Evolutionary conservation across 35 echinoderm and acorn worm genomes (phyloP), one percentile per base, ranked within the genome.

Genomic region (Apostichopus parvimensis): DNA sequence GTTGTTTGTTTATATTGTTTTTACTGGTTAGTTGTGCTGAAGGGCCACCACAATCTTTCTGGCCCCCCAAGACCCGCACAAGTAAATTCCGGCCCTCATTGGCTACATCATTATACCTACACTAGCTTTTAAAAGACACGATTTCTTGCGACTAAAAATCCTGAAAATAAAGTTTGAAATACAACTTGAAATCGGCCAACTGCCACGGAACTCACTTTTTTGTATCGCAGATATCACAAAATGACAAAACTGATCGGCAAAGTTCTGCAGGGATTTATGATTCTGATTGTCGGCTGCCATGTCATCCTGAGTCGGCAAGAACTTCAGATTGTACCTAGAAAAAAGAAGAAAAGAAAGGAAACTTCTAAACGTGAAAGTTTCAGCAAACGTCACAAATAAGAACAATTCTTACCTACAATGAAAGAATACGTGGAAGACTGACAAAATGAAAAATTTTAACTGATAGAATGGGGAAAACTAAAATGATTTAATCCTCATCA

Each of bases 221-320:
- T 93, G 78, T 71, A 97, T 93, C 22, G 95, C 94, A 70, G 94
- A 78, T n/a, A 97, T 88, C 91, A 97, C 92, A 61, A 92, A 97
- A 9, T 80, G 15, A 57, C 95, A 97, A 89, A 97, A 97, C 79
- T 91, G 86, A 53, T 97, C 95, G 15, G 78, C 57, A 59, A 97
- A 97, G 6, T 80, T 93, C 59, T 65, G 73, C 77, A 97, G 73
- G 0, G 90, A 22, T 78, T 91, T 79, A 70, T 91, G 94, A 75
- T 97, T 97, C 58, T 80, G 17, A 25, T 92, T 79, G 62, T 91
- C 93, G 28, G 90, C 82, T 8, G 52, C 15, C 95, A 96, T 96
- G 9, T 80, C 87, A 9, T 92, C 90, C n/a, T 62, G 58, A 34
- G 53, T 83, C 26, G 90, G 86, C 54, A 56, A 53, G 77, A 94